phyloP scores from a whole-genome alignment of 2,113 vertebrate genomes.

The Emberiza fucata region DNA sequence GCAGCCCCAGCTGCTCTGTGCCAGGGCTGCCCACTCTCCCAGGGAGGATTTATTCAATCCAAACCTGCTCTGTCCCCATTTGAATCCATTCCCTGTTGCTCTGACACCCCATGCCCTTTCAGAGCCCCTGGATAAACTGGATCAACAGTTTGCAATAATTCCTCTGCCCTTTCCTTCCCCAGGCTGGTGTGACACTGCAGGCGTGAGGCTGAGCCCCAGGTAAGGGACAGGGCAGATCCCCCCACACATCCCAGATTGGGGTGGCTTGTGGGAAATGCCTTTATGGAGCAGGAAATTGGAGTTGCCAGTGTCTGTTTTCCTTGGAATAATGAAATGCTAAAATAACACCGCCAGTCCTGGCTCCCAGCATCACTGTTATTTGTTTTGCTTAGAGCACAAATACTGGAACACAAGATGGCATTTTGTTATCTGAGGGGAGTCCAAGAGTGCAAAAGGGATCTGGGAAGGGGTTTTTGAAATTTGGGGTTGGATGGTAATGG shows the following conservation, averaged over 20 bases:
- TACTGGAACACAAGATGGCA: neutral
- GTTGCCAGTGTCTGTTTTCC: neutral
- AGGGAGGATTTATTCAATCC: neutral
- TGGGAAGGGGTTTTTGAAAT: neutral
- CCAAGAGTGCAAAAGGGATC: neutral
- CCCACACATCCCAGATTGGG: fast-evolving
- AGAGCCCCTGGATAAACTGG: fast-evolving
- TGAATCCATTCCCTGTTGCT: neutral
- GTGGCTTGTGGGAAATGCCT: neutral
- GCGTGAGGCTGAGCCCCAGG: neutral
- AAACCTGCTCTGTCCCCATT: neutral
- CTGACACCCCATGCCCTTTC: fast-evolving
- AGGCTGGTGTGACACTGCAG: fast-evolving
- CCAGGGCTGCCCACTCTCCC: neutral
- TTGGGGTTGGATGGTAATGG: neutral
- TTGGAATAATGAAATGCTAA: neutral
- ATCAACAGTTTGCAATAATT: fast-evolving
- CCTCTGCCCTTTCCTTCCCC: neutral
- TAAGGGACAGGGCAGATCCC: neutral
- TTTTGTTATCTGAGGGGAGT: neutral
- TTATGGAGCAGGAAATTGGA: neutral
- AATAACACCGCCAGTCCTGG: neutral
- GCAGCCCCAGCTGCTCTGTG: neutral
- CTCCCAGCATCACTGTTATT: neutral
- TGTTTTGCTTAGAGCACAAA: neutral